A percentile compares a stretch with the other conserved stretches of the same genome.
Conservation (phyloP, 2,888 invertebrate genomes). For the Hoplodrina blanda region DNA sequence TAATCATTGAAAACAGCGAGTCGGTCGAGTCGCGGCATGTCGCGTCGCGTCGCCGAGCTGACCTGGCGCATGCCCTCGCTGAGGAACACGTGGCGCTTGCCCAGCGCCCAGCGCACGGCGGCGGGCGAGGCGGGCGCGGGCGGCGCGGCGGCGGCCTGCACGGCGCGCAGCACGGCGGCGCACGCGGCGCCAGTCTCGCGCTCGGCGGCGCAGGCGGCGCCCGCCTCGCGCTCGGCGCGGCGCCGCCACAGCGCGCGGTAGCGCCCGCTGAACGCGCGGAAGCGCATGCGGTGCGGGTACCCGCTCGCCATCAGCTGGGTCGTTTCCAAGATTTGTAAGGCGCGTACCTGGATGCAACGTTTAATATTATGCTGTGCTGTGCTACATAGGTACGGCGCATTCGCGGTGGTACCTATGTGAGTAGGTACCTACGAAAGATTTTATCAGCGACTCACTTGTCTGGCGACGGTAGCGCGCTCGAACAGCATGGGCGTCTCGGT, state of each 20-base stretch:
- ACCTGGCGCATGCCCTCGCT: conserved; percentile 98
- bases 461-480: conserved; percentile 95
- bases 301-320: conserved; percentile 98
- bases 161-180: conserved; percentile 94
- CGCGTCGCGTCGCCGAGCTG: conserved; percentile 2
- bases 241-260: conserved; percentile 96
- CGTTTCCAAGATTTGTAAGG: conserved; percentile 97
- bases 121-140: conserved; percentile 93
- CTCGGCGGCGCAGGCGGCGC: conserved; percentile 89
- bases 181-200: conserved; percentile 90
- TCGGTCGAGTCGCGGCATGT: too few relatives aligned
- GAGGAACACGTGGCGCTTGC: conserved; percentile 97
- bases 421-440: not conserved
- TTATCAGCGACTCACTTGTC: conserved; percentile 91
- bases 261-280: conserved; percentile 96
- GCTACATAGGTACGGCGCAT: too few relatives aligned
- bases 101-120: conserved; percentile 95
- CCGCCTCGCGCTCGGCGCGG: conserved; percentile 88
- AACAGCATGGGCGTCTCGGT: conserved; percentile 95
- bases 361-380: not conserved
- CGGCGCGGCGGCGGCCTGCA: conserved; percentile 94
- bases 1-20: not conserved
- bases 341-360: conserved; percentile 91
- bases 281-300: conserved; percentile 98
- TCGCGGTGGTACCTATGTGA: not conserved